These are phyloP conservation scores for Lepeophtheirus nordmannii DNA, from an alignment of 2,888 invertebrate genomes.

Conservation along the genomic window DNA sequence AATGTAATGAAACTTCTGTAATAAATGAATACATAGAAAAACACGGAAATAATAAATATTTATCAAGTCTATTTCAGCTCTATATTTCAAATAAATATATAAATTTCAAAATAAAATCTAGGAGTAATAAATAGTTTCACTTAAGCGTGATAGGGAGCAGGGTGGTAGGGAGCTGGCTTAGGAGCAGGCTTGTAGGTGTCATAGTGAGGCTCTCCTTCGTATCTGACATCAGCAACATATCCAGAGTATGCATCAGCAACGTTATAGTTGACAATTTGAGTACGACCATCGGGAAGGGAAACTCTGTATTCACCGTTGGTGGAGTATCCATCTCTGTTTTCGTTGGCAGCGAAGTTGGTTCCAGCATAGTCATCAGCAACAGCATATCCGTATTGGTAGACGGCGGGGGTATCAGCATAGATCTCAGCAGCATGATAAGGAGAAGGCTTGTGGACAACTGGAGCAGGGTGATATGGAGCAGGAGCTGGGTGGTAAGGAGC, in stretches of 20 bases:
- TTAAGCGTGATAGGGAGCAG: constrained; percentile 15
- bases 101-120: too few species aligned
- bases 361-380: constrained; percentile 20
- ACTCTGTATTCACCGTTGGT: constrained; percentile 19
- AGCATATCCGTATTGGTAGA: constrained; percentile 18
- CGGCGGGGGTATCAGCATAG: neutral
- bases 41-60: too few species aligned
- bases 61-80: too few species aligned
- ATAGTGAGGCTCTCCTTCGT: constrained; percentile 11
- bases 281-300: constrained; percentile 16
- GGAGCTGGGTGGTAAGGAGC: constrained; percentile 20
- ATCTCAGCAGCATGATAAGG: constrained; percentile 5
- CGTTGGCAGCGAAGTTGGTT: constrained; percentile 10
- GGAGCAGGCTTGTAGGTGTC: constrained; percentile 16
- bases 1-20: too few species aligned
- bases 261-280: constrained; percentile 11
- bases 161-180: constrained; percentile 9
- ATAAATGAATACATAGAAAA: too few species aligned
- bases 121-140: neutral
- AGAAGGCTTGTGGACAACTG: neutral
- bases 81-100: too few species aligned
- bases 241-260: constrained; percentile 20
- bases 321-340: constrained; percentile 9
- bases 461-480: neutral
- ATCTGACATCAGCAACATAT: constrained; percentile 20